Percentiles rank a stretch among this genome's conserved stretches.
These are phyloP conservation scores for Hermetia illucens DNA, from an alignment of 1,140 invertebrate genomes.

Conservation along the genomic window DNA sequence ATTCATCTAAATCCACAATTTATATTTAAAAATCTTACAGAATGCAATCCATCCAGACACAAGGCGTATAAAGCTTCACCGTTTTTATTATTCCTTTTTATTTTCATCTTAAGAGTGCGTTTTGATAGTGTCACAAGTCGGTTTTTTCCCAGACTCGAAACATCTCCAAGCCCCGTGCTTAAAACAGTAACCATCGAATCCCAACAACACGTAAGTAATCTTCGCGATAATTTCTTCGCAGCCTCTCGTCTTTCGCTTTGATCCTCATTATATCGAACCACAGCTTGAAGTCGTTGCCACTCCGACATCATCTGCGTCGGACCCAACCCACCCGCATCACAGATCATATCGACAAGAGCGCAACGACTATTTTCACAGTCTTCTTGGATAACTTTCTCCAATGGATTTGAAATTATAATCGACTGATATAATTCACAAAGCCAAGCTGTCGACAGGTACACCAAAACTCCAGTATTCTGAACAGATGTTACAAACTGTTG, in stretches of 20 bases:
- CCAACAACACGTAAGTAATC: constrained; percentile 80
- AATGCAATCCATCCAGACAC: constrained; percentile 79
- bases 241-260: constrained; percentile 43
- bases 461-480: constrained; percentile 75
- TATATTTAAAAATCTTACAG: too few relatives aligned
- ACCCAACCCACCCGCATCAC: constrained; percentile 69
- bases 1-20: constrained; percentile 4
- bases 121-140: constrained; percentile 38
- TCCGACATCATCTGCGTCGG: constrained; percentile 69
- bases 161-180: constrained; percentile 54
- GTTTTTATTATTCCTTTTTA: constrained; percentile 40
- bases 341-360: constrained; percentile 29
- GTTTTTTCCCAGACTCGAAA: constrained; percentile 31
- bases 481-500: constrained; percentile 83
- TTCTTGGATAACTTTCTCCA: constrained; percentile 35
- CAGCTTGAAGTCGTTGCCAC: constrained; percentile 61
- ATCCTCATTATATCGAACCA: constrained; percentile 44
- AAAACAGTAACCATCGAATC: constrained; percentile 78
- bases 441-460: constrained; percentile 85
- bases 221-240: constrained; percentile 45
- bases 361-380: constrained; percentile 20
- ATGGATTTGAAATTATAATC: constrained; percentile 58
- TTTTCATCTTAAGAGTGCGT: constrained; percentile 34
- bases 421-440: constrained; percentile 80
- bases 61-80: constrained; percentile 62